These are phyloP conservation scores for Seladonia tumulorum DNA, from an alignment of 2,888 invertebrate genomes.

Conservation along the genomic window DNA sequence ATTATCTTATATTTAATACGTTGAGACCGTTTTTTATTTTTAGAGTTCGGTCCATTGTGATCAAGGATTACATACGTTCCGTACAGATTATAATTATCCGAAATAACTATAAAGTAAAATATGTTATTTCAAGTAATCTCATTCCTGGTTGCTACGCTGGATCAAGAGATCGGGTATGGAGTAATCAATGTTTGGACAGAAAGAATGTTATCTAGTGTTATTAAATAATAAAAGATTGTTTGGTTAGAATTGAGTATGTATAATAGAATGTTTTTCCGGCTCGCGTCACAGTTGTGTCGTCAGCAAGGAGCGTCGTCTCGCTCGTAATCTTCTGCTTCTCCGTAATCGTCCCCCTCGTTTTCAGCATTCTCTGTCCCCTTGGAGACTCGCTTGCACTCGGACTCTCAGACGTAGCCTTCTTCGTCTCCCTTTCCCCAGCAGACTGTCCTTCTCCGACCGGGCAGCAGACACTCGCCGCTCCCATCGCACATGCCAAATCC, in stretches of 20 bases:
- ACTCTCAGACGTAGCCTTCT: constrained; percentile 10
- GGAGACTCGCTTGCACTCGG: not conserved
- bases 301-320: not conserved
- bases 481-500: constrained; percentile 59
- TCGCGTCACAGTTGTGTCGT: not conserved
- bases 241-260: not conserved
- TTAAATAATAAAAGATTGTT: not conserved
- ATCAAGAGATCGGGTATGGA: not conserved
- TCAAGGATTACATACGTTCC: no score
- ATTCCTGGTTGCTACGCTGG: not conserved
- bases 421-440: constrained; percentile 27
- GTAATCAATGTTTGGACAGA: not conserved
- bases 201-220: not conserved
- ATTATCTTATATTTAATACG: no score
- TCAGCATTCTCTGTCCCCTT: not conserved
- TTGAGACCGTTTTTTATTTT: no score
- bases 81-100: no score
- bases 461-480: constrained; percentile 46
- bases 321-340: not conserved
- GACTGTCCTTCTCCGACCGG: constrained; percentile 38
- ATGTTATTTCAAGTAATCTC: no score
- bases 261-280: not conserved
- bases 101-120: not conserved
- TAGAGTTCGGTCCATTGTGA: no score
- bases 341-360: not conserved